These are phyloP conservation scores for Corvus moneduloides DNA, from an alignment of 2,113 vertebrate species.

Conservation along the genomic window DNA sequence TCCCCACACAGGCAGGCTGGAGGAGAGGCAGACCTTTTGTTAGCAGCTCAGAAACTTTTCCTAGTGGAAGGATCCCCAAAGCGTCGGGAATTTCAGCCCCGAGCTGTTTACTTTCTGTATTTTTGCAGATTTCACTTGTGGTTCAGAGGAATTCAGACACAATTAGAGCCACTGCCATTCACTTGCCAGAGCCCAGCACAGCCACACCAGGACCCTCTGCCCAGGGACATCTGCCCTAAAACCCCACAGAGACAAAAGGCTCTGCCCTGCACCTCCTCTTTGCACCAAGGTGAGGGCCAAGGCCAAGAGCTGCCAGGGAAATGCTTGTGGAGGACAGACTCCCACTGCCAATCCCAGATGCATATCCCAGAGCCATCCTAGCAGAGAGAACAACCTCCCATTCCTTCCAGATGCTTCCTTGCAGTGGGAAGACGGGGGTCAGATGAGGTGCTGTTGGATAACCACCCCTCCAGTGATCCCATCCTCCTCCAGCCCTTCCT, in stretches of 20 bases:
- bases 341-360: background rate
- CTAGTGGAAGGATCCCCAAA: background rate
- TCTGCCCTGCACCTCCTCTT: background rate
- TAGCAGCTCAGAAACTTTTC: background rate
- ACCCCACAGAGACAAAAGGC: background rate
- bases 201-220: background rate
- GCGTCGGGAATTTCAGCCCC: rapidly evolving
- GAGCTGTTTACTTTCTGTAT: background rate
- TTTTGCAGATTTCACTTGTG: slow-evolving; percentile 42
- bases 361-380: background rate
- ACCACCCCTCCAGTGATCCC: too few relatives aligned
- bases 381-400: background rate
- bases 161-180: background rate
- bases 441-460: background rate
- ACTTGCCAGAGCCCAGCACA: background rate
- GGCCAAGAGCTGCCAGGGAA: background rate
- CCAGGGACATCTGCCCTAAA: background rate
- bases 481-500: background rate
- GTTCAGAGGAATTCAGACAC: background rate
- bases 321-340: background rate
- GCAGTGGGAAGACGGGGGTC: background rate
- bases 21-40: background rate
- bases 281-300: background rate
- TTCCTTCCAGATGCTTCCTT: background rate
- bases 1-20: background rate